Conservation (phyloP, 2,113 vertebrate genomes). For the Dicerorhinus sumatrensis region DNA sequence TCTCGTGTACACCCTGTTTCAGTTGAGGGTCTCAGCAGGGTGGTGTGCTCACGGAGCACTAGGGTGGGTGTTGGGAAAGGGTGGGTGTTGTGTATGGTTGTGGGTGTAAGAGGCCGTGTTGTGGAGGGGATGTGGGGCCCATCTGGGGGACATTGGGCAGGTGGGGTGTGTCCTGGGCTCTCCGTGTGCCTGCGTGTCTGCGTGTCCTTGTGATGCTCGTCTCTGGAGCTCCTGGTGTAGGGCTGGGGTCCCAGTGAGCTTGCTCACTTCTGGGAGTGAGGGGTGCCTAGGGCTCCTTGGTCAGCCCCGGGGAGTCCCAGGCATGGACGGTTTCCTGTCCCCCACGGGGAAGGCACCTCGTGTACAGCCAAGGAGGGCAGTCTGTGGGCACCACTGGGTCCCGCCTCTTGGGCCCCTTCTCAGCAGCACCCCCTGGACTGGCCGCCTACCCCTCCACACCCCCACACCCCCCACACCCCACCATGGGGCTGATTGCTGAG, state of each 20-base stretch:
- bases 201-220: not conserved
- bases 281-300: not conserved
- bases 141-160: not conserved
- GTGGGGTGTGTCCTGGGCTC: not conserved
- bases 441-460: not conserved
- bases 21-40: accelerated
- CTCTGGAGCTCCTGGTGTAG: not conserved
- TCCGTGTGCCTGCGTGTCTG: not conserved
- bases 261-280: not conserved
- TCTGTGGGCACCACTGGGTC: not conserved
- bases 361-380: not conserved
- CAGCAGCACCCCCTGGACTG: not conserved
- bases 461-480: not conserved
- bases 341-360: not conserved
- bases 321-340: not conserved
- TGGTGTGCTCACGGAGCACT: not conserved
- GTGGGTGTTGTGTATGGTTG: not conserved
- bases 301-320: not conserved
- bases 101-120: not conserved
- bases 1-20: not conserved
- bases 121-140: not conserved
- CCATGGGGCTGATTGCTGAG: not conserved
- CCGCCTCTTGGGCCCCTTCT: not conserved
- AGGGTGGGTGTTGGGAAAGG: not conserved
- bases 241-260: not conserved